Evolutionary conservation across 2,113 vertebrate species (phyloP).

Genomic region (Neoarius graeffei): DNA sequence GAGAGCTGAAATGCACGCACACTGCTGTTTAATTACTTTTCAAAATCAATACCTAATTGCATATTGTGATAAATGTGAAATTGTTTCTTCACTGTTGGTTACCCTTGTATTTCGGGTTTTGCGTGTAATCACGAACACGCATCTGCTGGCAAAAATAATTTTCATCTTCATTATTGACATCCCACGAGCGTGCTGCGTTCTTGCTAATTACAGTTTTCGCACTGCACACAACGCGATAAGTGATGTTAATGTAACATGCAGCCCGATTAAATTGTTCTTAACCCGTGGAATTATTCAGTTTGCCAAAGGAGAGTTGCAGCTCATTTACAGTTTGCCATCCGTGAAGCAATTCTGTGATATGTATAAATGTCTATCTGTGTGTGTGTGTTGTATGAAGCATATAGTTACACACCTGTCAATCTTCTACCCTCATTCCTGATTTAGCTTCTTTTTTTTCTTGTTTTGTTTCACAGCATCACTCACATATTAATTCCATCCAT

Average conservation of each 20-base stretch:
- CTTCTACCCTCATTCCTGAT: not conserved
- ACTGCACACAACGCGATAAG: conserved; percentile 41
- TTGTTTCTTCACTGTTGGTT: conserved; percentile 9
- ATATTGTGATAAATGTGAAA: conserved; percentile 18
- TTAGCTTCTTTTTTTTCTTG: not conserved
- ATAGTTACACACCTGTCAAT: not conserved
- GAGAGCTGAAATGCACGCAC: not conserved
- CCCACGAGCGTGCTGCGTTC: conserved; percentile 13
- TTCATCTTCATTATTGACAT: conserved; percentile 1
- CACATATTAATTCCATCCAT: not conserved
- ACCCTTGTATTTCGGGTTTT: not conserved
- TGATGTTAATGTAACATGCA: conserved; percentile 47
- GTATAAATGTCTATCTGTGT: not conserved
- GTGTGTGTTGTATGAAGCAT: not conserved
- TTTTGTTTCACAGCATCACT: not conserved
- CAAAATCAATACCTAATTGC: not conserved
- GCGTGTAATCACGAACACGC: not conserved
- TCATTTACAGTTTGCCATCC: conserved; percentile 28
- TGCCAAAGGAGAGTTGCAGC: conserved; percentile 5
- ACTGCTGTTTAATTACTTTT: not conserved
- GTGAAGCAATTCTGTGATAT: not conserved
- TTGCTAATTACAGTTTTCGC: conserved; percentile 38
- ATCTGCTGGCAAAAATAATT: not conserved
- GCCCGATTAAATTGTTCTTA: conserved; percentile 44
- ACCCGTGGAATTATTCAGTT: conserved; percentile 48